Conservation (phyloP, 92 coral and sea anemone genomes). For the Micromussa lordhowensis region DNA sequence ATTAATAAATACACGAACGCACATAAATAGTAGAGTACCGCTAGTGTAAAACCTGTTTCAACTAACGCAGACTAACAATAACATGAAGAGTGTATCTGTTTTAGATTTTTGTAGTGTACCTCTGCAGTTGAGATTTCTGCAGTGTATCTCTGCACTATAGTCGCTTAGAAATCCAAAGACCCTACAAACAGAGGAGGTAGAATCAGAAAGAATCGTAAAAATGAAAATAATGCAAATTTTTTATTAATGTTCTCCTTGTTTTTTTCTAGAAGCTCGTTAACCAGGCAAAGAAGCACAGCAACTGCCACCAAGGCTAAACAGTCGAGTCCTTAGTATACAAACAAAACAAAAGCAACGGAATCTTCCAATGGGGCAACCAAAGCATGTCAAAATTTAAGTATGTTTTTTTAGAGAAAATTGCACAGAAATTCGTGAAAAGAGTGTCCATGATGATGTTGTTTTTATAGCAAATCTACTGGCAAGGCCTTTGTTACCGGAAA, state of each 20-base stretch:
- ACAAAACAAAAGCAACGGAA: neutral
- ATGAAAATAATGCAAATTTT: too few species aligned
- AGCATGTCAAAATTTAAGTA: neutral
- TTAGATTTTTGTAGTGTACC: too few species aligned
- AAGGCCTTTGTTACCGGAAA: slow-evolving; percentile 16
- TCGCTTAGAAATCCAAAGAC: neutral
- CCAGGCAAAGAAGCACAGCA: neutral
- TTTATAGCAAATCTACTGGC: neutral
- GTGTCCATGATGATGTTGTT: neutral
- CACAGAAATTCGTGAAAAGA: neutral
- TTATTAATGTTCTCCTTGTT: too few species aligned
- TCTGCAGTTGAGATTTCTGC: neutral
- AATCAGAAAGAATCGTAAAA: neutral
- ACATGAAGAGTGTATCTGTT: too few species aligned
- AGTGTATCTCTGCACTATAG: neutral
- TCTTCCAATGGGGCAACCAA: slow-evolving; percentile 3
- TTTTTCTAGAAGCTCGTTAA: neutral
- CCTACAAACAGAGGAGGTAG: neutral
- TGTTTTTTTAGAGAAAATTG: neutral
- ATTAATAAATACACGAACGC: too few species aligned
- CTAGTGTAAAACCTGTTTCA: too few species aligned
- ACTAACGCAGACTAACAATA: too few species aligned
- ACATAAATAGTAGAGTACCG: too few species aligned
- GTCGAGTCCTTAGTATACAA: neutral
- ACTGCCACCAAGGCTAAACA: neutral